These are phyloP conservation scores for Thaleichthys pacificus DNA, from an alignment of 2,797 vertebrate genomes.

Conservation along the genomic window DNA sequence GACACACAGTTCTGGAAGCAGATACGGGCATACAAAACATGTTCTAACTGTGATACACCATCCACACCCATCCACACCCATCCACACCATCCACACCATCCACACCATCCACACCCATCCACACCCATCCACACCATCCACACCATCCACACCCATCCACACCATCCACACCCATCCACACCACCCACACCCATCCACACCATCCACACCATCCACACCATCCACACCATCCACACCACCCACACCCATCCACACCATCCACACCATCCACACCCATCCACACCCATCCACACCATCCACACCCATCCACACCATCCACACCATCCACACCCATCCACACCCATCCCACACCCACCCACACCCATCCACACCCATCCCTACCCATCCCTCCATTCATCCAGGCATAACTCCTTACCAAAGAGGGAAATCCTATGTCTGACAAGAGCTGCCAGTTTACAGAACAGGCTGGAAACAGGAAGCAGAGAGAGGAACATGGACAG, in stretches of 20 bases:
- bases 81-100: no score
- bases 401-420: conserved; percentile 89
- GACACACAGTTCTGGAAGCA: conserved; percentile 1
- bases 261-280: not conserved
- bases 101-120: not conserved
- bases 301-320: no score
- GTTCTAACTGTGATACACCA: not conserved
- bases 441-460: conserved; percentile 99
- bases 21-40: not conserved
- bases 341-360: no score
- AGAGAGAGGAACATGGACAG: conserved; percentile 39
- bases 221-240: no score
- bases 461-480: conserved; percentile 79
- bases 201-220: not conserved
- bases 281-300: no score
- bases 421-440: conserved; percentile 99
- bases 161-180: not conserved
- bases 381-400: not conserved
- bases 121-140: no score
- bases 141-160: not conserved
- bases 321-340: not conserved
- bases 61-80: not conserved
- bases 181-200: no score
- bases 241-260: no score
- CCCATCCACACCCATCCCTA: not conserved